Evolutionary conservation across 2,888 invertebrate species (phyloP).

Genomic region (Thereva nobilitata): DNA sequence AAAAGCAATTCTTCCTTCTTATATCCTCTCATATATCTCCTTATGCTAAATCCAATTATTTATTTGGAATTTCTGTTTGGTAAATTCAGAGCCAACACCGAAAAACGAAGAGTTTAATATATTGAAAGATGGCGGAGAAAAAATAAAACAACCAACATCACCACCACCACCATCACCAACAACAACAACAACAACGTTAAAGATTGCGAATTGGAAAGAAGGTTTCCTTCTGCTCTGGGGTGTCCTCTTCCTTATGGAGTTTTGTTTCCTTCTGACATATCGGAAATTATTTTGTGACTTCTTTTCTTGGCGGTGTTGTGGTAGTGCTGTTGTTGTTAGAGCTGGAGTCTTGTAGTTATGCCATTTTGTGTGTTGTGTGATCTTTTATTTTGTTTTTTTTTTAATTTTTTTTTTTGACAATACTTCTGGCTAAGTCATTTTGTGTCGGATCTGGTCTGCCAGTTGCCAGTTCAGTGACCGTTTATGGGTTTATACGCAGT

Average conservation of each 20-base stretch:
- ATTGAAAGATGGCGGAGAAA: slow-evolving; percentile 11
- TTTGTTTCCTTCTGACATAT: slow-evolving; percentile 34
- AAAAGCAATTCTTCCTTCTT: slow-evolving; percentile 33
- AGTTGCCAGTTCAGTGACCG: slow-evolving; percentile 21
- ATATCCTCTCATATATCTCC: slow-evolving; percentile 38
- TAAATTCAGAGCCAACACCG: slow-evolving; percentile 23
- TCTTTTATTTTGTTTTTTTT: no score
- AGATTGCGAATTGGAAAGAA: slow-evolving; percentile 27
- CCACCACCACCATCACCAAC: slow-evolving; percentile 11
- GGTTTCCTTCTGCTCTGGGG: background rate
- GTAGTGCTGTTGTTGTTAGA: no score
- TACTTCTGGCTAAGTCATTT: slow-evolving; percentile 6
- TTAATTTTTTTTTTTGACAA: no score
- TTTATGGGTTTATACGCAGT: slow-evolving; percentile 12
- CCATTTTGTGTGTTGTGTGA: no score
- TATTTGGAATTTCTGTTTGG: slow-evolving; percentile 38
- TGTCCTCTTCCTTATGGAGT: slow-evolving; percentile 34
- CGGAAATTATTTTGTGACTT: slow-evolving; percentile 34
- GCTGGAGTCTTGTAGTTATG: no score
- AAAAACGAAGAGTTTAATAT: background rate
- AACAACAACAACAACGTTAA: slow-evolving; percentile 13
- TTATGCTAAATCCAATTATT: slow-evolving; percentile 40
- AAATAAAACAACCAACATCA: slow-evolving; percentile 29
- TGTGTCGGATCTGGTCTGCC: background rate
- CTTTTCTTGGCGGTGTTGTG: slow-evolving; percentile 7